A percentile compares a stretch with the other conserved stretches of the same genome.
These are phyloP conservation scores for Fragariocoptes setiger DNA, from an alignment of 1,140 invertebrate genomes.

Conservation along the genomic window DNA sequence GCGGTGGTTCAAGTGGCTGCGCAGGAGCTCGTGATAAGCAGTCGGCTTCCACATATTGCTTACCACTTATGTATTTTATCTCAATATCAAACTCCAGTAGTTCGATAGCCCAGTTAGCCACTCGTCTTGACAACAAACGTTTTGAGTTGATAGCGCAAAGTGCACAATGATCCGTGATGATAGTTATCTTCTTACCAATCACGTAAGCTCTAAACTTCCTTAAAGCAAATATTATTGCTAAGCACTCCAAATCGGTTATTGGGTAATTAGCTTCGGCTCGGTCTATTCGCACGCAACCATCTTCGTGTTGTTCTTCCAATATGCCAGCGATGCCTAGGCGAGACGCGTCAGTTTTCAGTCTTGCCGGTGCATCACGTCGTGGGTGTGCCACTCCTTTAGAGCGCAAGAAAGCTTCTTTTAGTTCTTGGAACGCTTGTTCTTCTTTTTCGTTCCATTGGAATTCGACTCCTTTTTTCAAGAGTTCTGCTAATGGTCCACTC, in stretches of 20 bases:
- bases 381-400: not conserved
- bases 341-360: not conserved
- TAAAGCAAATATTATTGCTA: conserved; percentile 19
- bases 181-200: conserved; percentile 16
- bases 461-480: conserved; percentile 12
- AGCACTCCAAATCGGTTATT: conserved; percentile 23
- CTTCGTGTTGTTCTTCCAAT: not conserved
- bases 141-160: conserved; percentile 10
- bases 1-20: no score
- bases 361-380: not conserved
- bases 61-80: conserved; percentile 5
- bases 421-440: conserved; percentile 11
- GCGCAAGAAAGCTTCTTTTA: not conserved
- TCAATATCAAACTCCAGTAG: conserved; percentile 4
- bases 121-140: not conserved
- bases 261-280: conserved; percentile 19
- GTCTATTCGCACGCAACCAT: not conserved
- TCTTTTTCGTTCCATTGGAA: conserved; percentile 15
- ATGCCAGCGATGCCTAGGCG: not conserved
- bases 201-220: conserved; percentile 22
- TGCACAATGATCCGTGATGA: conserved; percentile 20
- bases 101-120: conserved; percentile 1
- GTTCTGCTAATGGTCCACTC: not conserved
- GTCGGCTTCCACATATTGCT: conserved; percentile 4
- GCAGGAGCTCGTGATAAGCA: conserved; percentile 1